phyloP scores from a whole-genome alignment of 2,113 vertebrate species.

The Ursus arctos region DNA sequence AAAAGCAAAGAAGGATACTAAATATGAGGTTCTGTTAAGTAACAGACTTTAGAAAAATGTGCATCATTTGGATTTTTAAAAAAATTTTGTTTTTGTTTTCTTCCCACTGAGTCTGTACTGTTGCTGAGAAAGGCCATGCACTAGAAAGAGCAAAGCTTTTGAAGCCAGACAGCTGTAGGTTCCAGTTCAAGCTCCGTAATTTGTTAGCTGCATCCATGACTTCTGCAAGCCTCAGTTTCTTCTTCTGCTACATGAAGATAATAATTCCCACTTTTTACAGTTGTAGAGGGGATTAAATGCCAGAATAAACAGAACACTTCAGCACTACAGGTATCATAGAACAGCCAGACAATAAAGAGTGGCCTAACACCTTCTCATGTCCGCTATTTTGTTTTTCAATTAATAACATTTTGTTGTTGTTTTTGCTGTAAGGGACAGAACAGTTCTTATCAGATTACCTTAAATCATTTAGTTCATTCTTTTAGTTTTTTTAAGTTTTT shows the following conservation, averaged over 20 bases:
- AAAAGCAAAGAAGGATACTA: background rate
- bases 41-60: background rate
- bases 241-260: background rate
- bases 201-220: background rate
- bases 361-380: background rate
- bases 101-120: background rate
- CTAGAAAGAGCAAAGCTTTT: background rate
- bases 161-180: background rate
- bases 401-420: background rate
- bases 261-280: background rate
- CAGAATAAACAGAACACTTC: background rate
- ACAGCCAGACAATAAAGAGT: background rate
- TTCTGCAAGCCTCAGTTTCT: background rate
- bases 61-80: background rate
- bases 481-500: background rate
- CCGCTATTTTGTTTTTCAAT: background rate
- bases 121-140: background rate
- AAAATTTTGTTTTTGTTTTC: background rate
- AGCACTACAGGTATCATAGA: background rate
- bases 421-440: background rate
- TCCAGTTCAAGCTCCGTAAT: background rate
- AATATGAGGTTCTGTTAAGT: background rate
- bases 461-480: conserved; percentile 62
- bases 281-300: background rate
- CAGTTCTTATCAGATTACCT: conserved; percentile 62